A percentile compares a stretch with the other conserved stretches of the same genome.
Conservation (phyloP, 1,140 invertebrate genomes). For the Platyscapa corneri region DNA sequence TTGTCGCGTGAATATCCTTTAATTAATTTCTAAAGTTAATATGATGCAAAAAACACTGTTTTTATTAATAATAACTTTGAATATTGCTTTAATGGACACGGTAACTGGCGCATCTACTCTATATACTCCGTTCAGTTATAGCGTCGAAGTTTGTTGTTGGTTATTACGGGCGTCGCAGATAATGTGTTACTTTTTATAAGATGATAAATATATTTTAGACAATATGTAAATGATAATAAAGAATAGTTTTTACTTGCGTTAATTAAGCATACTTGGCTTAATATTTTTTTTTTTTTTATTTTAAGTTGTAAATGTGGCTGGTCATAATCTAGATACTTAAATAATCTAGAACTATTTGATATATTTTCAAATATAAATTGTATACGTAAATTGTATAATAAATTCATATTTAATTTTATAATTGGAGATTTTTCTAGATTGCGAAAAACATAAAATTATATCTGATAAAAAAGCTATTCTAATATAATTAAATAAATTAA, state of each 20-base stretch:
- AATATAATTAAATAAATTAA: no score
- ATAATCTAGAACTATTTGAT: no score
- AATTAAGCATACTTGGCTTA: not conserved
- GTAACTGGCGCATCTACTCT: not conserved
- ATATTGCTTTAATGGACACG: not conserved
- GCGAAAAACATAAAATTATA: no score
- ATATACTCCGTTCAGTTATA: not conserved
- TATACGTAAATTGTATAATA: no score
- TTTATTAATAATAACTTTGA: not conserved
- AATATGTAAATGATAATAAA: not conserved
- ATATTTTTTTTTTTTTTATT: no score
- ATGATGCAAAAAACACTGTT: not conserved
- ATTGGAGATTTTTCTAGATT: no score
- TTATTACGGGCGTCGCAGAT: not conserved
- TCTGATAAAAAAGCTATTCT: no score
- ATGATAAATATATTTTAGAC: not conserved
- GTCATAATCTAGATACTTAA: no score
- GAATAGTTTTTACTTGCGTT: not conserved
- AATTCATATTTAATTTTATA: no score
- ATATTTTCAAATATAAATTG: no score
- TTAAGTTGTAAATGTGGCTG: no score
- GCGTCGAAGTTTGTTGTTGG: not conserved
- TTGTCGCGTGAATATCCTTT: not conserved
- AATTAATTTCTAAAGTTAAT: not conserved
- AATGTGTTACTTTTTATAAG: not conserved